These are phyloP conservation scores for Melieria picta DNA, from an alignment of 2,888 invertebrate genomes.

Conservation along the genomic window DNA sequence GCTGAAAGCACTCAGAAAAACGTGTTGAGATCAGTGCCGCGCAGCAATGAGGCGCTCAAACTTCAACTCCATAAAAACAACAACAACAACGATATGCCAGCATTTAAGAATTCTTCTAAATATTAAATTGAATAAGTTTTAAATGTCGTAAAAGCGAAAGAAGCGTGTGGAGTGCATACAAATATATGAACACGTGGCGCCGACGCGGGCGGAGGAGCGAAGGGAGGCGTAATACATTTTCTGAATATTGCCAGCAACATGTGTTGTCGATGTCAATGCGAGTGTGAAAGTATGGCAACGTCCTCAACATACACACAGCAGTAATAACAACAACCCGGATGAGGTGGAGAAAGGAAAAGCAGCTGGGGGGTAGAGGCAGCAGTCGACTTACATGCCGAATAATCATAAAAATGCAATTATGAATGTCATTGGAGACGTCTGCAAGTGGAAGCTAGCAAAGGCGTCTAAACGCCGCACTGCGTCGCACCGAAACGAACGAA, in stretches of 20 bases:
- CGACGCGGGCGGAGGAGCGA: background rate
- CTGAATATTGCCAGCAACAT: slow-evolving; percentile 31
- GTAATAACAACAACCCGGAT: background rate
- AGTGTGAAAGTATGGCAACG: slow-evolving; percentile 26
- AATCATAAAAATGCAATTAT: slow-evolving; percentile 32
- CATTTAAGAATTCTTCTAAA: slow-evolving; percentile 23
- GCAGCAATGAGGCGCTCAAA: too few relatives aligned
- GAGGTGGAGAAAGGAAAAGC: background rate
- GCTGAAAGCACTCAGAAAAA: background rate
- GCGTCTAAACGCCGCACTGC: too few relatives aligned
- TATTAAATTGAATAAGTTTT: slow-evolving; percentile 34
- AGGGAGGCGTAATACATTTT: slow-evolving; percentile 15
- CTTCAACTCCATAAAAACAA: too few relatives aligned
- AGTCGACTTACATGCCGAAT: slow-evolving; percentile 17
- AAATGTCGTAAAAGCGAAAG: slow-evolving; percentile 30
- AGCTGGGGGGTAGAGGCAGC: background rate
- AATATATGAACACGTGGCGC: slow-evolving; percentile 2
- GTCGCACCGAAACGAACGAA: too few relatives aligned
- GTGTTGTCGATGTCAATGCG: slow-evolving; percentile 28
- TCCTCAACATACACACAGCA: slow-evolving; percentile 45
- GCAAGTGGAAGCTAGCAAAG: too few relatives aligned
- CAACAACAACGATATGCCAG: too few relatives aligned
- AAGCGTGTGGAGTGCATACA: slow-evolving; percentile 15
- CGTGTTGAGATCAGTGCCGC: background rate
- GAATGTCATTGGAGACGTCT: slow-evolving; percentile 17